Evolutionary conservation across 53 echinoderm and acorn worm species (phyloP), one percentile per base, ranked within the genome.

Genomic region (Astropecten irregularis): DNA sequence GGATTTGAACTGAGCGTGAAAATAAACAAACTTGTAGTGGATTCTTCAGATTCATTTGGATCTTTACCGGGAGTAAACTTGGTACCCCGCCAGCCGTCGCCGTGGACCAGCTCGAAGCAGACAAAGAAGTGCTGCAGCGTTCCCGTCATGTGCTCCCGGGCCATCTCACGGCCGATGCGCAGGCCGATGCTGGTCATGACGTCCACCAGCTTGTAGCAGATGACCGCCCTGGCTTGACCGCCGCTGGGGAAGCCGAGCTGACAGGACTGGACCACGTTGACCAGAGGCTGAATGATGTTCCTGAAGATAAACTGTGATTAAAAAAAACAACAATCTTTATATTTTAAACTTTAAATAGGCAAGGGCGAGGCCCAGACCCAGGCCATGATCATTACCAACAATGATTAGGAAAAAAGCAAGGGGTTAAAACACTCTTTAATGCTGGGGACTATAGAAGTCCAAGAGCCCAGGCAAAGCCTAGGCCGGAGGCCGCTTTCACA

Each of bases 111-210:
- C 60, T 93, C 91, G 73, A 96, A 96, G 42, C 96, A 91, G 34
- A 93, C 83, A 63, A 96, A 96, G 87, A 96, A 96, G 46, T 92
- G 87, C 60, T 96, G 91, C 26, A 96, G 89, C 11, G 94, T 55
- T 3, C 67, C 69, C 3, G 87, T 96, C 85, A 96, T 92, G 84
- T 92, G 82, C 36, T 93, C 93, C 11, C 96, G 70, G 20, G 91
- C 87, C 90, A 89, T 91, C 86, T 96, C 96, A 1, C 96, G 90
- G 37, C 96, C 96, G 26, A 96, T 86, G 21, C 93, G 86, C 53
- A 89, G 73, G 4, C 93, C 89, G 6, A 96, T 64, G 7, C 84
- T 59, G 39, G 91, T 96, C 57, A 96, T 89, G 22, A 89, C 81
- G 32, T 91, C 96, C 21, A 96, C 93, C 25, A 96, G 84, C 57